Conservation (phyloP, 2,888 invertebrate genomes). For the Rapana venosa region DNA sequence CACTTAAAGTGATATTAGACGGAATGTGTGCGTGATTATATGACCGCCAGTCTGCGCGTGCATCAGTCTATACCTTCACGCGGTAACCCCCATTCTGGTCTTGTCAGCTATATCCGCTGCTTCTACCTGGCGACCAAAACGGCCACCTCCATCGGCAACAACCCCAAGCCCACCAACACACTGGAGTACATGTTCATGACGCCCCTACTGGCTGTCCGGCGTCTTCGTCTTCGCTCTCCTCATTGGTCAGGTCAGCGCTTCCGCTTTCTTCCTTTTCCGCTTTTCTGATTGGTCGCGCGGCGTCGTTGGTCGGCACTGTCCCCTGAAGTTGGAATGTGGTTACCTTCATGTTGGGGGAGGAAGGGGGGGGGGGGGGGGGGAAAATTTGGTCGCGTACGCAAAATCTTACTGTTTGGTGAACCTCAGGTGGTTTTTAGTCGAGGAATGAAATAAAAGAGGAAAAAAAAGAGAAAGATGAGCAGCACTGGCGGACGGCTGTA, state of each 20-base stretch:
- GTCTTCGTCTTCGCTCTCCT: conserved; percentile 96
- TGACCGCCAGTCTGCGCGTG: no score
- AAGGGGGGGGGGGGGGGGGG: background rate
- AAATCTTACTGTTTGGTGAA: no score
- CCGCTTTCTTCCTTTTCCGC: background rate
- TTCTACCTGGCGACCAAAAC: conserved; percentile 98
- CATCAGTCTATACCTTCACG: background rate
- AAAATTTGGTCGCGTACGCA: background rate
- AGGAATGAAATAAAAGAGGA: no score
- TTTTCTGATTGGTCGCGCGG: background rate
- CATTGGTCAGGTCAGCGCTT: conserved; percentile 85
- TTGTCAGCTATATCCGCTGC: conserved; percentile 91
- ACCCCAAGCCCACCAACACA: conserved; percentile 89
- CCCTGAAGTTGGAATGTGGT: background rate
- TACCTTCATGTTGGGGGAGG: background rate
- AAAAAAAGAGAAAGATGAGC: no score
- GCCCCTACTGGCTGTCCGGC: conserved; percentile 94
- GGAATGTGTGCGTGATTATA: background rate
- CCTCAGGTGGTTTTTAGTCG: no score
- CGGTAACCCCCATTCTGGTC: background rate
- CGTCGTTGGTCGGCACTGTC: background rate
- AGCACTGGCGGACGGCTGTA: no score
- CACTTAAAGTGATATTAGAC: background rate
- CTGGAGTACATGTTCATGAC: conserved; percentile 95
- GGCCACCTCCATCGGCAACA: conserved; percentile 95